Base-by-base conservation (phyloP, 2,888 invertebrate species). In the Patella depressa region DNA sequence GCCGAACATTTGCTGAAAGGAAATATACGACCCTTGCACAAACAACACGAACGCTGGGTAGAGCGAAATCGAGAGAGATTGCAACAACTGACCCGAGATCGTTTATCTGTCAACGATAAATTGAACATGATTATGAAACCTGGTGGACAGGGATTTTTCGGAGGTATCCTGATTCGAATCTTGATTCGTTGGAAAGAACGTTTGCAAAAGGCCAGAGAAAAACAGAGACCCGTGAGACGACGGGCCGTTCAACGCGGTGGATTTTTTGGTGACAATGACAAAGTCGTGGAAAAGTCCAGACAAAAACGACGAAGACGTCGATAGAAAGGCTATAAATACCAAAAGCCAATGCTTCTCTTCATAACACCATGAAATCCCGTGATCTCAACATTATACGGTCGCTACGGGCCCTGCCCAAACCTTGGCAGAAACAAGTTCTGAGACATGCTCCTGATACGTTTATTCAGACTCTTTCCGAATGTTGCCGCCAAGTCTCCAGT, bases 281-380 rank as follows among this genome's bases (percentile, higher is more conserved):
- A 0, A 7, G 24, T 9, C 19, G 2, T 3, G 0, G 11, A 2
- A 0, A 19, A n/a, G 4, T 2, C 19, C 15, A 3, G 11, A 14
- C 19, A 19, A 3, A 34, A 4, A 7, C 34, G 34, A 34, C 4
- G 24, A 24, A 24, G 24, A 24, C 24, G 24, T 1, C 24, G 24
- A 0, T 24, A 24, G 1, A 24, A 34, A 34, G 34, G 5, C 4
- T 34, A 34, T 34, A 5, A 34, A 34, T 34, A 34, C 34, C 4
- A 34, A 4, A 34, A 4, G 0, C 7, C 0, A 5, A 34, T 34
- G 4, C 34, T 5, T 34, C 7, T 34, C 34, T 34, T 0, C 34
- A 34, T 5, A 34, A 5, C 34, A 5, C 34, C 34, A 34, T 34
- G 34, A 34, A 34, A 3, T 5, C 34, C 4, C 34, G 34, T 34